These are phyloP conservation scores for Plumapathes pennacea DNA, from an alignment of 92 coral and sea anemone species.

Conservation along the genomic window DNA sequence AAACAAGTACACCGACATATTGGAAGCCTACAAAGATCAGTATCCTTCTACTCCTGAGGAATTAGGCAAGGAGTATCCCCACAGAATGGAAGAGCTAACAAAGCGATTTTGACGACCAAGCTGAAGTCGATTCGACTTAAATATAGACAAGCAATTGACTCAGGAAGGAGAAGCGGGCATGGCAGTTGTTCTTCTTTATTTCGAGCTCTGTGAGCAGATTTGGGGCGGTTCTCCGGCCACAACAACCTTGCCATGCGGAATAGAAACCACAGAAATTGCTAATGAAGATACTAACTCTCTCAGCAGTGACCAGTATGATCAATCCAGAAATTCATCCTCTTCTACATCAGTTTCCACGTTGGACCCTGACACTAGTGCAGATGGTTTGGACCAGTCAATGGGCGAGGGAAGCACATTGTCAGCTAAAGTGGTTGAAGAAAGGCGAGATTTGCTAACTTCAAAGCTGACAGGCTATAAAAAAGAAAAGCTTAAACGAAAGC, in stretches of 20 bases:
- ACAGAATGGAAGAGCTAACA: slow-evolving; percentile 31
- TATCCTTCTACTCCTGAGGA: slow-evolving; percentile 33
- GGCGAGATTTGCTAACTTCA: slow-evolving; percentile 34
- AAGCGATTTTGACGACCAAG: slow-evolving; percentile 39
- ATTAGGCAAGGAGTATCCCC: slow-evolving; percentile 34
- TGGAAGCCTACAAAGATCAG: slow-evolving; percentile 33
- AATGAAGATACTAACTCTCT: slow-evolving; percentile 4
- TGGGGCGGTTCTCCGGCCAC: slow-evolving; percentile 66
- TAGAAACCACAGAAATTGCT: slow-evolving; percentile 15
- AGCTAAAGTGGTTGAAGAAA: slow-evolving; percentile 45
- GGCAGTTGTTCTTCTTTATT: slow-evolving; percentile 43
- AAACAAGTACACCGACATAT: slow-evolving; percentile 37
- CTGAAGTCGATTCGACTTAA: slow-evolving; percentile 37
- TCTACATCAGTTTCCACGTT: slow-evolving; percentile 9
- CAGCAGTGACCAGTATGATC: background rate
- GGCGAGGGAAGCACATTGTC: slow-evolving; percentile 14
- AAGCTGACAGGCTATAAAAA: slow-evolving; percentile 34
- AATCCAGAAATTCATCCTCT: background rate
- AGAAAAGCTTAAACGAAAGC: slow-evolving; percentile 40
- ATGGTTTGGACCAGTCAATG: slow-evolving; percentile 10
- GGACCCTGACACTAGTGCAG: slow-evolving; percentile 3
- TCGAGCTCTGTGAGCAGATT: slow-evolving; percentile 35
- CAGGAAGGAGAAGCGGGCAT: slow-evolving; percentile 48
- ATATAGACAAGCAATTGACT: slow-evolving; percentile 33
- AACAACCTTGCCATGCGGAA: slow-evolving; percentile 27